Evolutionary conservation across 2,888 invertebrate species (phyloP), one percentile per base, ranked within the genome.

Genomic region (Cantharis lateralis): DNA sequence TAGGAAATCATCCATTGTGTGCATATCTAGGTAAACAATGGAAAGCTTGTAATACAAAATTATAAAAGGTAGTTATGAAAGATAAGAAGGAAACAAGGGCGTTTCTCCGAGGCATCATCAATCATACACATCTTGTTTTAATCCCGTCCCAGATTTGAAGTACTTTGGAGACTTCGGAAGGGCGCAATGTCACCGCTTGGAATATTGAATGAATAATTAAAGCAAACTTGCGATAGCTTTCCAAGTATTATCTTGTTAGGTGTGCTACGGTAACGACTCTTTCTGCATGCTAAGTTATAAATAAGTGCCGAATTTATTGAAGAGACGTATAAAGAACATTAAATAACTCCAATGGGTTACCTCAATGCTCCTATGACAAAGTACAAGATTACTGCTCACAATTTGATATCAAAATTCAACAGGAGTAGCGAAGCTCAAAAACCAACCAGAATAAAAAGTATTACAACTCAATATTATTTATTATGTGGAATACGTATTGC

Each of bases 191-290:
- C 74, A 74, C 70, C 70, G 74, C 74, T 74, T 28, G 64, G 74
- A 74, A 74, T 74, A 74, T 74, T 74, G 74, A 74, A 74, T 74
- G 74, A 74, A 74, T 70, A 74, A 74, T 74, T 70, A 74, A 74
- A 74, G 69, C 70, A 63, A 74, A 74, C 74, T 74, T 74, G 70
- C 62, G 63, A 74, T 74, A 64, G 74, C 74, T 74, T 70, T 18
- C 74, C 3, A 74, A 74, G 70, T 66, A 70, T 70, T 74, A 74
- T 74, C 63, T 70, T 74, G 74, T 70, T 74, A 70, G 74, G 32
- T 74, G 18, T 73, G 73, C 62, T 26, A 48, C 48, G 13, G 74
- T 66, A 66, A 66, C 64, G 64, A 66, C 74, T 70, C 68, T 70
- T 66, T 63, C 64, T 70, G 74, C 74, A 74, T 74, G 74, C 16